Evolutionary conservation across 2,888 invertebrate genomes (phyloP).

Genomic region (Dryocosmus kuriphilus): DNA sequence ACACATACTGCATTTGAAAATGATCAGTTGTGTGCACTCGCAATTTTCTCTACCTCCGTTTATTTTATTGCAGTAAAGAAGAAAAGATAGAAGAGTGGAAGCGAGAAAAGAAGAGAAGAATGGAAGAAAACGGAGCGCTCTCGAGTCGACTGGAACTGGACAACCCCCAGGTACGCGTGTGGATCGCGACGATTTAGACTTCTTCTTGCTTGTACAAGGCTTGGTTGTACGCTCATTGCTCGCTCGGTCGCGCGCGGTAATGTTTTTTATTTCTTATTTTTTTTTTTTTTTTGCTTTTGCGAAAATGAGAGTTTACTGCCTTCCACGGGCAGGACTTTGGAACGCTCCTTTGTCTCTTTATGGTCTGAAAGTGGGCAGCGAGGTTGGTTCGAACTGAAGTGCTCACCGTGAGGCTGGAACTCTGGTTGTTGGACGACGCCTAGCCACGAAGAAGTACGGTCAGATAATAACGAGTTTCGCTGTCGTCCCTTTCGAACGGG

Average conservation of each 20-base stretch:
- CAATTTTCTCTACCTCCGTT: constrained; percentile 38
- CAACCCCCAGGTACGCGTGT: constrained; percentile 35
- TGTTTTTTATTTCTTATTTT: constrained; percentile 44
- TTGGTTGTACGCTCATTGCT: constrained; percentile 36
- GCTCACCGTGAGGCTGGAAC: constrained; percentile 43
- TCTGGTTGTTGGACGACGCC: constrained; percentile 60
- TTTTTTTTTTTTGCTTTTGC: constrained; percentile 63
- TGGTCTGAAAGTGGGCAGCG: constrained; percentile 75
- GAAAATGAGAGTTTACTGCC: constrained; percentile 76
- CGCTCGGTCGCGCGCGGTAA: constrained; percentile 46
- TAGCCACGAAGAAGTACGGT: constrained; percentile 70
- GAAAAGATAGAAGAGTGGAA: constrained; percentile 6
- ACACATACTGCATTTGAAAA: constrained; percentile 36
- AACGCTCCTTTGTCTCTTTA: constrained; percentile 76
- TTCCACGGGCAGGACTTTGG: constrained; percentile 62
- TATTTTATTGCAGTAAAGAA: constrained; percentile 29
- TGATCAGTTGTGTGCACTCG: constrained; percentile 38
- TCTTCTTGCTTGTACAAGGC: constrained; percentile 18
- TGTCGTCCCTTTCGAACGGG: constrained; percentile 73
- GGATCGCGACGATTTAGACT: constrained; percentile 39
- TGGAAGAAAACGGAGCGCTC: constrained; percentile 13
- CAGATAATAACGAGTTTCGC: constrained; percentile 76
- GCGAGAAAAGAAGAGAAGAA: constrained; percentile 43
- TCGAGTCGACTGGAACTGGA: constrained; percentile 7
- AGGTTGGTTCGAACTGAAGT: constrained; percentile 49